These are phyloP conservation scores for Augochlorella aurata DNA, from an alignment of 2,888 invertebrate species.

Conservation along the genomic window DNA sequence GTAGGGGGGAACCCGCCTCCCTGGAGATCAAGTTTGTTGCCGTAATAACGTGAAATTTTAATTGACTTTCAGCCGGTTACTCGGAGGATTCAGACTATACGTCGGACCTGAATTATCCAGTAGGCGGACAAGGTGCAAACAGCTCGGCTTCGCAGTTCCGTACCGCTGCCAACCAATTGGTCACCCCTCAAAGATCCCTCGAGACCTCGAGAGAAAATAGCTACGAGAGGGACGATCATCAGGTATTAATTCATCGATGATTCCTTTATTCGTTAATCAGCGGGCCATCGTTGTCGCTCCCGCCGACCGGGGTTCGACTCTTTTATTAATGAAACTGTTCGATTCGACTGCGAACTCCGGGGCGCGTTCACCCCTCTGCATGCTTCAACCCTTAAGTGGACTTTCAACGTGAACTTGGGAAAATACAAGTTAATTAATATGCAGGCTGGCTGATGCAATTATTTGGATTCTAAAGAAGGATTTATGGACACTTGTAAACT, in stretches of 20 bases:
- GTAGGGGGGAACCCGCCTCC: not conserved
- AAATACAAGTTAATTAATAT: not conserved
- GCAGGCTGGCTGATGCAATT: too few species aligned
- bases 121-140: constrained; percentile 92
- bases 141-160: constrained; percentile 95
- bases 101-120: constrained; percentile 96
- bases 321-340: not conserved
- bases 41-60: constrained; percentile 23
- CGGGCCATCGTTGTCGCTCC: not conserved
- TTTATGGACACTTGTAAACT: too few species aligned
- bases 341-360: not conserved
- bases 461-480: too few species aligned
- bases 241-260: constrained; percentile 72
- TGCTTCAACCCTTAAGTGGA: not conserved
- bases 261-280: constrained; percentile 11
- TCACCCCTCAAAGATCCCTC: constrained; percentile 90
- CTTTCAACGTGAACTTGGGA: not conserved
- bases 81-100: constrained; percentile 99
- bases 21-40: not conserved
- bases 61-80: constrained; percentile 90
- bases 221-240: constrained; percentile 90
- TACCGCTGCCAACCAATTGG: constrained; percentile 89
- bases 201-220: constrained; percentile 92
- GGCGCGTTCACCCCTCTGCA: not conserved
- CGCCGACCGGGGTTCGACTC: not conserved